A percentile compares a stretch with the other conserved stretches of the same genome.
phyloP scores from a whole-genome alignment of 1,140 invertebrate species.

The Drosophila triauraria region DNA sequence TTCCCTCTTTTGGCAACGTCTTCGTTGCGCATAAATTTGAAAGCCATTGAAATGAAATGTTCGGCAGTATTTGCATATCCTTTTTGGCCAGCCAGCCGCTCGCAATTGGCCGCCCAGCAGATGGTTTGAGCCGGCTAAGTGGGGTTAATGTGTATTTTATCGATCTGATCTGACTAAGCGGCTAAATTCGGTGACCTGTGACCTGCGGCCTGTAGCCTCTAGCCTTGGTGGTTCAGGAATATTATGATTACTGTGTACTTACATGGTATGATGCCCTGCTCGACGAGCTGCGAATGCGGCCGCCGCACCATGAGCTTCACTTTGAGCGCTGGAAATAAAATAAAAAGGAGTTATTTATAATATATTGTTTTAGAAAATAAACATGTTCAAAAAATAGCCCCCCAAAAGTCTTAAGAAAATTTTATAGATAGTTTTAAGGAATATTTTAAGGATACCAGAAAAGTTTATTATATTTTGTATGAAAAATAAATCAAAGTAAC shows the following conservation, averaged over 20 bases:
- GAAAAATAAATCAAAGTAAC: background rate
- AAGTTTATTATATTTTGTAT: background rate
- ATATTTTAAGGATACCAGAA: background rate
- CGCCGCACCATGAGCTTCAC: slow-evolving; percentile 97
- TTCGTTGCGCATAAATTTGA: slow-evolving; percentile 70
- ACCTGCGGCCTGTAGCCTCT: background rate
- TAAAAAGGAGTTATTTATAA: slow-evolving; percentile 58
- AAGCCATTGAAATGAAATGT: slow-evolving; percentile 70
- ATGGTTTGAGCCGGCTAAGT: slow-evolving; percentile 56
- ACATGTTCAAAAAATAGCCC: too few relatives aligned
- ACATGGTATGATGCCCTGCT: slow-evolving; percentile 99
- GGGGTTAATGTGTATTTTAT: slow-evolving; percentile 73
- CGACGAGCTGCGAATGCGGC: slow-evolving; percentile 97
- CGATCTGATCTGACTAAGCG: slow-evolving; percentile 56
- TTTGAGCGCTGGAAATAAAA: slow-evolving; percentile 94
- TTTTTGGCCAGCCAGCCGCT: slow-evolving; percentile 43
- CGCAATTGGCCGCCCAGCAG: slow-evolving; percentile 29
- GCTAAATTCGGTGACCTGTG: slow-evolving; percentile 24
- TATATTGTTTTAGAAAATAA: background rate
- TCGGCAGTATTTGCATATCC: slow-evolving; percentile 75
- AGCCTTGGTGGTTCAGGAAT: background rate
- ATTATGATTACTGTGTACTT: slow-evolving; percentile 87
- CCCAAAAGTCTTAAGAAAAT: too few relatives aligned
- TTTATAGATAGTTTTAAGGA: background rate
- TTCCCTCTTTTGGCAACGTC: slow-evolving; percentile 18